Percentiles rank a stretch among this genome's conserved stretches.
Evolutionary conservation across 2,888 invertebrate genomes (phyloP).

Genomic region (Ptychoptera contaminata): DNA sequence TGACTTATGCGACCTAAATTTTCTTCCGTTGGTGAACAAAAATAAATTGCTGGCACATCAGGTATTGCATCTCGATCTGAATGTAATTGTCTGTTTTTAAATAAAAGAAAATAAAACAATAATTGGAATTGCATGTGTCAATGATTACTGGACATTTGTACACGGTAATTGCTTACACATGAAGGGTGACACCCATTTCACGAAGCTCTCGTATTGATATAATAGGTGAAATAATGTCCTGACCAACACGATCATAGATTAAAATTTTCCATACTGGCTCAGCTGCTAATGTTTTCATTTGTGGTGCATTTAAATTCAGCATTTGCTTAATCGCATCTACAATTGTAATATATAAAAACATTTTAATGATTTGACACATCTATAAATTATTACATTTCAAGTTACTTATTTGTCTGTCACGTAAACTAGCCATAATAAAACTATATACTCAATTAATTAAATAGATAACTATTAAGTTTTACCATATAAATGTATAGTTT

Average conservation of each 20-base stretch:
- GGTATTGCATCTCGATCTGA: constrained; percentile 86
- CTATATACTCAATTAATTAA: constrained; percentile 1
- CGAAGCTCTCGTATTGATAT: constrained; percentile 89
- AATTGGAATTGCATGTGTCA: no score
- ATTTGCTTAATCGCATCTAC: constrained; percentile 86
- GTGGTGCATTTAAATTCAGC: constrained; percentile 79
- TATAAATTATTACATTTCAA: constrained; percentile 8
- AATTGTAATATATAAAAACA: constrained; percentile 18
- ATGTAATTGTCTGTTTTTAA: constrained; percentile 57
- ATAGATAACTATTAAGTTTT: background rate
- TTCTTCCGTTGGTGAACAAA: constrained; percentile 91
- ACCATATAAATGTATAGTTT: no score
- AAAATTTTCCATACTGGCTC: constrained; percentile 95
- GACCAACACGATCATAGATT: constrained; percentile 89
- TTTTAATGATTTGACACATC: background rate
- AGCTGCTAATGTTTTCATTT: constrained; percentile 55
- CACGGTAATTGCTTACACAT: constrained; percentile 55
- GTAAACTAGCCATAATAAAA: constrained; percentile 45
- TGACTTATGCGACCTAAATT: constrained; percentile 88
- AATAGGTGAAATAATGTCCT: constrained; percentile 95
- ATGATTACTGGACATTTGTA: background rate
- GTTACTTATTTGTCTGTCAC: constrained; percentile 58
- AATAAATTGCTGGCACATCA: constrained; percentile 97
- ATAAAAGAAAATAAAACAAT: constrained; percentile 1
- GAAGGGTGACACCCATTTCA: constrained; percentile 92